Conservation (phyloP, 2,113 vertebrate genomes). For the Bubalus kerabau region DNA sequence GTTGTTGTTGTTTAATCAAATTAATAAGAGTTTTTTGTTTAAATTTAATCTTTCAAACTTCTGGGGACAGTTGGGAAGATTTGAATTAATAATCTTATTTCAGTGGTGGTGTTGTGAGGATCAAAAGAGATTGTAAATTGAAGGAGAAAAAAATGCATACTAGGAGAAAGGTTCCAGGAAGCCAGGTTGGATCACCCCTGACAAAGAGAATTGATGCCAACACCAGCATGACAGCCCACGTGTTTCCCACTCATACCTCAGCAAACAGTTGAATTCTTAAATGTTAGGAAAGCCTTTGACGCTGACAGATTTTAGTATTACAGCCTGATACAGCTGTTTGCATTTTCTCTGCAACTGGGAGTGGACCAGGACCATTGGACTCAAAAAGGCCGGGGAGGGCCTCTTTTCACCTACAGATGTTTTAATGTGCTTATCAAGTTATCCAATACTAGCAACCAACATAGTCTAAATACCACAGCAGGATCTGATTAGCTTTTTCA, state of each 20-base stretch:
- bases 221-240: neutral
- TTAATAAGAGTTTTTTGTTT: neutral
- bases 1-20: neutral
- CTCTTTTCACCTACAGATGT: constrained; percentile 78
- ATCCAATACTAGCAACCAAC: constrained; percentile 76
- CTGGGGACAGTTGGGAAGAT: neutral
- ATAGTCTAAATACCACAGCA: constrained; percentile 84
- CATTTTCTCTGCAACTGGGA: neutral
- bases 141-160: neutral
- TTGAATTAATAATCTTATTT: neutral
- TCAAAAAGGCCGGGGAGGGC: constrained; percentile 51
- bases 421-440: constrained; percentile 83
- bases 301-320: neutral
- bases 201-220: neutral
- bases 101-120: neutral
- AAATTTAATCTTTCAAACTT: neutral
- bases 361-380: constrained; percentile 26
- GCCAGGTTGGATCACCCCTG: neutral
- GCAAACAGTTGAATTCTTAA: neutral
- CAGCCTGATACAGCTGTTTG: neutral
- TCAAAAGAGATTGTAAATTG: neutral
- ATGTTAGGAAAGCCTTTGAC: neutral
- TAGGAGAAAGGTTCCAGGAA: neutral
- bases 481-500: constrained; percentile 88
- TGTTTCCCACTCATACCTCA: neutral